Percentiles rank a stretch among this genome's conserved stretches.
Conservation (phyloP, 2,888 invertebrate genomes). For the Homarus gammarus region DNA sequence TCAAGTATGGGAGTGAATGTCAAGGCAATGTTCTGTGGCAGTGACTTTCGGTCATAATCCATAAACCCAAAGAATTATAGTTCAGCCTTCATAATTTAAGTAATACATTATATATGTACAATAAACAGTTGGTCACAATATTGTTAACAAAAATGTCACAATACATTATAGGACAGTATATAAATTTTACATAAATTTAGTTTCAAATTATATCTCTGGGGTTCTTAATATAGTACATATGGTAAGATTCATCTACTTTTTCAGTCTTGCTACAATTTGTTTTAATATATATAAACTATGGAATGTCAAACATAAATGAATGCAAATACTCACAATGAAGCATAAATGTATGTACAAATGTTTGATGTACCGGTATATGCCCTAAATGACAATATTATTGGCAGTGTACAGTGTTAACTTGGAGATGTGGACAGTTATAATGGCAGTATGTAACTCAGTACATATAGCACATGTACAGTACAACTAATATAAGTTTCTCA, state of each 20-base stretch:
- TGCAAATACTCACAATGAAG: background rate
- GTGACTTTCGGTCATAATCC: background rate
- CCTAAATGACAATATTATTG: background rate
- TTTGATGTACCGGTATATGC: background rate
- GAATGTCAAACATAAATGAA: background rate
- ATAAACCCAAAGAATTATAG: background rate
- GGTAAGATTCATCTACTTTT: background rate
- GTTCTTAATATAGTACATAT: background rate
- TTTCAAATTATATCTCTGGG: background rate
- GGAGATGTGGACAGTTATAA: background rate
- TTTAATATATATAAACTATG: background rate
- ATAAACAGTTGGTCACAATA: background rate
- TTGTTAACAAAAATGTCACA: background rate
- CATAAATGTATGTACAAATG: background rate
- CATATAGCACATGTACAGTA: background rate
- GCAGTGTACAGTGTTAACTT: background rate
- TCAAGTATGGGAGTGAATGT: background rate
- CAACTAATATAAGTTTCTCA: too few relatives aligned
- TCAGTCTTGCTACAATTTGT: background rate
- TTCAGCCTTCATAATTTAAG: background rate
- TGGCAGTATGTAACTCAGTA: background rate
- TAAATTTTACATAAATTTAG: background rate
- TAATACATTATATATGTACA: background rate
- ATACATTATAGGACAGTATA: background rate
- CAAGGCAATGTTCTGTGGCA: background rate